phyloP scores from a whole-genome alignment of 2,797 vertebrate genomes.

The Labeo calbasu region DNA sequence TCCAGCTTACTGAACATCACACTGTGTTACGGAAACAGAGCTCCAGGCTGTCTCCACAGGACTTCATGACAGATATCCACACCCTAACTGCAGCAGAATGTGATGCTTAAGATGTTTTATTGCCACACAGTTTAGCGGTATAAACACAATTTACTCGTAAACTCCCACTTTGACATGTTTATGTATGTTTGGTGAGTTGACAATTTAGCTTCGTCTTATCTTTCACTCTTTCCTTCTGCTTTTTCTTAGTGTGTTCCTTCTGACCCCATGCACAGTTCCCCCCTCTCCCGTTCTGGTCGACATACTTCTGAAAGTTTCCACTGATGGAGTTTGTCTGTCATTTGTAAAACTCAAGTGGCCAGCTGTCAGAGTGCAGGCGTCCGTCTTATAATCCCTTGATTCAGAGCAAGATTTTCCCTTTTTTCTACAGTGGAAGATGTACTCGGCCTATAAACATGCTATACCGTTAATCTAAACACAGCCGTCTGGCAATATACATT shows the following conservation, averaged over 20 bases:
- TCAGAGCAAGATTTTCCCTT: constrained; percentile 47
- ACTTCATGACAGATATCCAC: constrained; percentile 36
- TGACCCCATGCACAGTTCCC: not conserved
- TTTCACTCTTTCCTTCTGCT: constrained; percentile 28
- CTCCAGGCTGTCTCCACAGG: constrained; percentile 40
- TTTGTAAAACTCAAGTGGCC: constrained; percentile 59
- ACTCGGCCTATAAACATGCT: constrained; percentile 61
- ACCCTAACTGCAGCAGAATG: constrained; percentile 25
- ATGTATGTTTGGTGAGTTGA: constrained; percentile 28
- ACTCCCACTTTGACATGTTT: constrained; percentile 17
- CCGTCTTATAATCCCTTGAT: constrained; percentile 63
- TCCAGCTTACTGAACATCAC: constrained; percentile 44
- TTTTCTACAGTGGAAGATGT: constrained; percentile 56
- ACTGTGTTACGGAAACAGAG: constrained; percentile 40
- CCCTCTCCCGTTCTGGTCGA: constrained; percentile 32
- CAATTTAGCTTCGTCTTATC: not conserved
- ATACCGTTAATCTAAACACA: constrained; percentile 65
- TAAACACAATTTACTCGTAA: constrained; percentile 27
- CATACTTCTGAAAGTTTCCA: constrained; percentile 36
- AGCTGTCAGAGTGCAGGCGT: constrained; percentile 60
- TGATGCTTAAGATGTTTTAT: constrained; percentile 39
- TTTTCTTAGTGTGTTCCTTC: constrained; percentile 30
- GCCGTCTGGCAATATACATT: constrained; percentile 56
- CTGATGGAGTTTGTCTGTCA: constrained; percentile 55
- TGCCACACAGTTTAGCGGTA: constrained; percentile 32